phyloP scores from a whole-genome alignment of 1,140 invertebrate genomes.

The Protaetia brevitarsis region DNA sequence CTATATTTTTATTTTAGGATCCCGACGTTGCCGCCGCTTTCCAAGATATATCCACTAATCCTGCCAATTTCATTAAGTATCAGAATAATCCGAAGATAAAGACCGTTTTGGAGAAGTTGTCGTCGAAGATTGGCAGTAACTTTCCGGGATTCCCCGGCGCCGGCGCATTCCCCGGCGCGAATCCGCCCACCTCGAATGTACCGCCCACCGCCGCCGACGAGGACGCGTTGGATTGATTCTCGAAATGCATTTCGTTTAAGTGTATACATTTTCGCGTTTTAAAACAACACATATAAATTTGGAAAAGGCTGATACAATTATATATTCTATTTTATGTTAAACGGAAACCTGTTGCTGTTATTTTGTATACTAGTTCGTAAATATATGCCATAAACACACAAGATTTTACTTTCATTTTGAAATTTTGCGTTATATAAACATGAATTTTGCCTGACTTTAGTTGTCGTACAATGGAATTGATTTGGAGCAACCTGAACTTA shows the following conservation, averaged over 20 bases:
- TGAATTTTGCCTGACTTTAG: no score
- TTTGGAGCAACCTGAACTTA: no score
- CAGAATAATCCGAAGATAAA: slow-evolving; percentile 83
- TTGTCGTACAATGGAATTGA: no score
- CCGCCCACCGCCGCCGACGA: slow-evolving; percentile 13
- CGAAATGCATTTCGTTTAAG: not conserved
- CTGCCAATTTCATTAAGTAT: slow-evolving; percentile 80
- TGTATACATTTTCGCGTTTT: slow-evolving; percentile 10
- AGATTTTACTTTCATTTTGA: no score
- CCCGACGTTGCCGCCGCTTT: slow-evolving; percentile 79
- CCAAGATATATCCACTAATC: slow-evolving; percentile 74
- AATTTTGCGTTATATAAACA: no score
- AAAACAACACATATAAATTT: slow-evolving; percentile 5
- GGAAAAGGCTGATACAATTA: slow-evolving; percentile 21
- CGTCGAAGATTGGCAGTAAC: slow-evolving; percentile 56
- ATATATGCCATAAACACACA: not conserved
- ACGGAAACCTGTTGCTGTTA: not conserved
- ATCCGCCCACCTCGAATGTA: not conserved
- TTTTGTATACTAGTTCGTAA: slow-evolving; percentile 7
- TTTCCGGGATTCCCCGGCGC: slow-evolving; percentile 43
- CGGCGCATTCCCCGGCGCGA: slow-evolving; percentile 36
- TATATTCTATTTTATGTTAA: slow-evolving; percentile 19
- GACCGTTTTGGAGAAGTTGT: slow-evolving; percentile 68
- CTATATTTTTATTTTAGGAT: slow-evolving; percentile 70
- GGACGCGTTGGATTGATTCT: slow-evolving; percentile 25